A percentile compares a stretch with the other conserved stretches of the same genome.
phyloP scores from a whole-genome alignment of 2,113 vertebrate genomes.

The Cardinalis cardinalis region DNA sequence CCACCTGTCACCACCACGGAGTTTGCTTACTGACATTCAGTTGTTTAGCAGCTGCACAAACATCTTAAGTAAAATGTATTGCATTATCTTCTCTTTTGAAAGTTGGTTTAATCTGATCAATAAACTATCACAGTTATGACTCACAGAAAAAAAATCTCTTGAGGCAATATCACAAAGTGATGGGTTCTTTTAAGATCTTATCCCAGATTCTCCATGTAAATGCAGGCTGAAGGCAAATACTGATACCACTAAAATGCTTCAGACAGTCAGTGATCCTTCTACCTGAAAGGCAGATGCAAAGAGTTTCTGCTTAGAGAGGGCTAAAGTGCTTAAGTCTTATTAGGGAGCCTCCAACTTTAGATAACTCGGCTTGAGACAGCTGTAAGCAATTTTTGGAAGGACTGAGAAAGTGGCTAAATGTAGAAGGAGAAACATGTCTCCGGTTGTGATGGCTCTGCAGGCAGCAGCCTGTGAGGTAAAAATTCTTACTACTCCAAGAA shows the following conservation, averaged over 20 bases:
- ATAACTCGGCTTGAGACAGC: background rate
- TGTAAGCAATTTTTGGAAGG: background rate
- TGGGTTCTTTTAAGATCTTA: background rate
- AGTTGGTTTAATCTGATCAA: constrained; percentile 6
- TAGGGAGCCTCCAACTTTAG: background rate
- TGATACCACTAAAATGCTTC: background rate
- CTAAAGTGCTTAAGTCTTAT: background rate
- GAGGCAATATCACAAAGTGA: background rate
- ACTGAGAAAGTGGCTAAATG: background rate
- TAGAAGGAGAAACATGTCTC: accelerated
- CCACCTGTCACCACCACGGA: background rate
- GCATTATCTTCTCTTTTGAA: background rate
- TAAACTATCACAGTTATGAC: constrained; percentile 1
- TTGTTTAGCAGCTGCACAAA: background rate
- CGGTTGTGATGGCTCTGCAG: background rate
- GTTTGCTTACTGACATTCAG: background rate
- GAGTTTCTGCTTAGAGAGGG: background rate
- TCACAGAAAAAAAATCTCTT: background rate
- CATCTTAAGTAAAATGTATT: background rate
- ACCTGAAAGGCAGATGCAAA: background rate
- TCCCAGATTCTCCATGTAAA: background rate
- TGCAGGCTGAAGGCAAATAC: background rate
- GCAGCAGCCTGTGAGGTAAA: background rate
- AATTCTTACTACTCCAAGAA: background rate
- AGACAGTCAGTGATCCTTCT: background rate